These are phyloP conservation scores for Spatulosminthurus flaviceps DNA, from an alignment of 2,888 invertebrate species.

Conservation along the genomic window DNA sequence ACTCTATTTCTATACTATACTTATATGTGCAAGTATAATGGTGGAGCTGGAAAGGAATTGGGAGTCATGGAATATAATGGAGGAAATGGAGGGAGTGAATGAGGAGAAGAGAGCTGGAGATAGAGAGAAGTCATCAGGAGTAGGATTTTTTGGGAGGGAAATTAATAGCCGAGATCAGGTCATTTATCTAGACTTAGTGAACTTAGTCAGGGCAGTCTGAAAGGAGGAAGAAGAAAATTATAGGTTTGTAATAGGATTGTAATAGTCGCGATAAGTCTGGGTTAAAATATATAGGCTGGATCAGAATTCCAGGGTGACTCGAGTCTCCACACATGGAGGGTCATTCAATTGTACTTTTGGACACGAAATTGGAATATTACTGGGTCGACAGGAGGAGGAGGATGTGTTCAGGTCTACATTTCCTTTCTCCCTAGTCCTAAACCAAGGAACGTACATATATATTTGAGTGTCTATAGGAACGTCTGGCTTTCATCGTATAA, in stretches of 20 bases:
- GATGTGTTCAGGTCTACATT: background rate
- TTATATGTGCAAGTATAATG: background rate
- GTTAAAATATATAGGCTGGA: conserved; percentile 39
- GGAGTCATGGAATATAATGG: background rate
- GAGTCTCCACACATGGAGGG: background rate
- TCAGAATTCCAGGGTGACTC: conserved; percentile 26
- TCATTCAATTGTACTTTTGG: conserved; percentile 25
- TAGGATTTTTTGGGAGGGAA: conserved; percentile 23
- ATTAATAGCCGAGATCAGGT: conserved; percentile 41
- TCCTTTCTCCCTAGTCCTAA: background rate
- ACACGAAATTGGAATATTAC: conserved; percentile 23
- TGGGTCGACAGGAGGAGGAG: conserved; percentile 15
- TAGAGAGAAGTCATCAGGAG: conserved; percentile 16
- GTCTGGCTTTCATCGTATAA: background rate
- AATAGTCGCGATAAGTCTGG: conserved; percentile 34
- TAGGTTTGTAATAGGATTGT: conserved; percentile 41
- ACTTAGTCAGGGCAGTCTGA: conserved; percentile 13
- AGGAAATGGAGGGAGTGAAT: background rate
- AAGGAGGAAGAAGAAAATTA: conserved; percentile 38
- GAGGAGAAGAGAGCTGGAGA: background rate
- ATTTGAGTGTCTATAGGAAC: too few relatives aligned
- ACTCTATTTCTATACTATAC: background rate
- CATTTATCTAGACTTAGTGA: conserved; percentile 38
- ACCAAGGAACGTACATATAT: too few relatives aligned
- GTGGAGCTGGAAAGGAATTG: background rate